phyloP scores from a whole-genome alignment of 2,797 vertebrate species.

The Pseudomugil tenellus region DNA sequence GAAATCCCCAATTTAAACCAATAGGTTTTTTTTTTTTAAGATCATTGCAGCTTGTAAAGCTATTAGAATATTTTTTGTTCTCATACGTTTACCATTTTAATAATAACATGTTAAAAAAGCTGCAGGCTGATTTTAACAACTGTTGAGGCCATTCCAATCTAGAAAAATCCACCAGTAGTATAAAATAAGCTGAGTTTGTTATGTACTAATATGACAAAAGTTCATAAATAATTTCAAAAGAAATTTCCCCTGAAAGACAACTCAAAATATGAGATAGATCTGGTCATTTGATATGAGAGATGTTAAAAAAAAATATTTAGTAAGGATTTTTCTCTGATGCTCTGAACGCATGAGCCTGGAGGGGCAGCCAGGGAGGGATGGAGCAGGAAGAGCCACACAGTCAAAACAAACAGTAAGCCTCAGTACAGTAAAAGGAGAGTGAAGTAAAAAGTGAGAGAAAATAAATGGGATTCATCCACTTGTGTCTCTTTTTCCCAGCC shows the following conservation, averaged over 20 bases:
- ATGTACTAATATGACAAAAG: not conserved
- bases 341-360: slow-evolving; percentile 26
- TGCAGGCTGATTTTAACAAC: not conserved
- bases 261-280: not conserved
- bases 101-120: not conserved
- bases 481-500: slow-evolving; percentile 34
- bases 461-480: slow-evolving; percentile 31
- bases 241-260: not conserved
- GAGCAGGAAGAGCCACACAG: slow-evolving; percentile 50
- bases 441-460: slow-evolving; percentile 39
- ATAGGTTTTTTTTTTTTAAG: no score
- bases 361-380: slow-evolving; percentile 28
- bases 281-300: not conserved
- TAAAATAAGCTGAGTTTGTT: not conserved
- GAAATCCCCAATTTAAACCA: no score
- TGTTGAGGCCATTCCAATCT: not conserved
- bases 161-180: not conserved
- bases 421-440: slow-evolving; percentile 61
- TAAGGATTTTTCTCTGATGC: slow-evolving; percentile 11
- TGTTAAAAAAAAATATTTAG: no score
- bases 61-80: not conserved
- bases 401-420: slow-evolving; percentile 66
- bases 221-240: not conserved
- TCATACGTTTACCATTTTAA: not conserved
- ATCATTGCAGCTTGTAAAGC: not conserved